Base-by-base conservation (phyloP, 2,113 vertebrate genomes). In the Eulemur rufifrons region DNA sequence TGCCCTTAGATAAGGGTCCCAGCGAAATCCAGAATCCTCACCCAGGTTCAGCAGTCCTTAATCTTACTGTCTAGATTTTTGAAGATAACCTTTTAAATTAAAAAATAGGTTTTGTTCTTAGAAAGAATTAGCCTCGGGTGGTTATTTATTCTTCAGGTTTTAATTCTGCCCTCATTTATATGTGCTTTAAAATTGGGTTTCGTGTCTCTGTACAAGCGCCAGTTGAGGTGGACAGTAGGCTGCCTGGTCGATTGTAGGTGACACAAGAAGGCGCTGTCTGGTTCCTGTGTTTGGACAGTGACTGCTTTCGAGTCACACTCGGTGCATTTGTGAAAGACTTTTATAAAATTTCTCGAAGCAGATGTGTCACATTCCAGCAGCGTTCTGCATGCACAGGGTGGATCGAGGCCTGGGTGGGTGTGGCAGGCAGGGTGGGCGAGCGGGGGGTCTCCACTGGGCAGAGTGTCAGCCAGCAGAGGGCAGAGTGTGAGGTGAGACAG, bases 281-380 rank as follows among this genome's bases (percentile, higher is more conserved):
- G 13, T 3, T 32, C 17, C 84, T 29, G n/a, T 37, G 52, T 20
- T 27, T 27, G 13, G 9, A 9, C 50, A 23, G 37, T 21, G n/a
- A 34, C 52, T 45, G 34, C 25, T 2, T 18, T 12, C 34, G 84
- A 64, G 29, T 14, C 54, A 14, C 14, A 14, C n/a, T 25, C 66
- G 45, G 25, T 15, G 0, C 20, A 21, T 64, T 45, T 52, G 37
- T 39, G 37, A 69, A 64, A 47, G 25, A 23, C 56, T 23, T 7
- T 29, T 50, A 17, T 39, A 45, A 37, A 11, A 10, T 32, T 20
- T 66, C 6, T 5, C 27, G 20, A 25, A 59, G 34, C 59, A 9
- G 8, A 21, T 37, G 4, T 2, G 34, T 9, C 18, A 2, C n/a
- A 0, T 32, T 37, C 21, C n/a, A 20, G 14, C n/a, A 6, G 27